phyloP scores from a whole-genome alignment of 2,888 invertebrate species.

The Drosophila helvetica region DNA sequence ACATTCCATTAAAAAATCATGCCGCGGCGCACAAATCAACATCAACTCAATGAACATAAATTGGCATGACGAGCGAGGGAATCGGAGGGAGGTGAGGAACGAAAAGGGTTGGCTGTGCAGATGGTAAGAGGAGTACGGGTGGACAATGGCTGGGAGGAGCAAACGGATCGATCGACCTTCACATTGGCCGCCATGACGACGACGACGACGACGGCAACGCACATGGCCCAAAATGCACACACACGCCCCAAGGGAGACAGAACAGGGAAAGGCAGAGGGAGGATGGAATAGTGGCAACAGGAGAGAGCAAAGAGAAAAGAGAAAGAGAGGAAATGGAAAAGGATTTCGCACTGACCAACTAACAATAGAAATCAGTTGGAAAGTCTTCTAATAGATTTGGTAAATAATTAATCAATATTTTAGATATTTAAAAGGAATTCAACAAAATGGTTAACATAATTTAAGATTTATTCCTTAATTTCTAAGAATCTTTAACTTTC shows the following conservation, averaged over 20 bases:
- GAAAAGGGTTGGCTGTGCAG: conserved; percentile 1
- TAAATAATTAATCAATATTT: neutral
- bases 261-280: conserved; percentile 6
- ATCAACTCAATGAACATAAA: conserved; percentile 77
- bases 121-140: conserved; percentile 10
- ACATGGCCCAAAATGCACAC: conserved; percentile 56
- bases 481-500: too few species aligned
- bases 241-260: conserved; percentile 2
- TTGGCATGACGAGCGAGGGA: conserved; percentile 50
- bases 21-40: conserved; percentile 71
- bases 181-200: conserved; percentile 69
- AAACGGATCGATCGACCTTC: conserved; percentile 72
- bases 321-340: too few species aligned
- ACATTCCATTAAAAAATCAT: conserved; percentile 75
- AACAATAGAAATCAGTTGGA: conserved; percentile 16
- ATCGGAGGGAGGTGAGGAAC: neutral
- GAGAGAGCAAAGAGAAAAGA: conserved; percentile 15
- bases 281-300: neutral
- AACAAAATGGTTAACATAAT: too few species aligned
- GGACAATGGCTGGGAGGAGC: conserved; percentile 23
- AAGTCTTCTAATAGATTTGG: neutral
- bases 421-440: neutral
- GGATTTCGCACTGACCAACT: conserved; percentile 35
- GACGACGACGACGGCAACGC: conserved; percentile 37
- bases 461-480: too few species aligned